Evolutionary conservation across 2,797 vertebrate species (phyloP), one percentile per base, ranked within the genome.

Genomic region (Danio choprae): DNA sequence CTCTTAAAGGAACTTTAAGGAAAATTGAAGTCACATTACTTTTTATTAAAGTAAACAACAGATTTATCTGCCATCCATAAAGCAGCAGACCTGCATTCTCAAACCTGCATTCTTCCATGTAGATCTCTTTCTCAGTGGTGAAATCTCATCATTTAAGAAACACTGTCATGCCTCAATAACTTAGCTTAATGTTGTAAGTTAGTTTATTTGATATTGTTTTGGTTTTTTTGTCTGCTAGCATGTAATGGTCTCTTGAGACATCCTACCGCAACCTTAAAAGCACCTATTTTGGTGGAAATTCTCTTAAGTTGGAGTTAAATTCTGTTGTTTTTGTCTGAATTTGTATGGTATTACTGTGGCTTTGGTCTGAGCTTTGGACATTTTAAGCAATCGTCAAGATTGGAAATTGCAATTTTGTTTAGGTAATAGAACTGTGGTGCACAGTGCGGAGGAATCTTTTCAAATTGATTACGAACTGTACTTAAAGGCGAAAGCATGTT

Each of bases 201-300:
- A 63, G 43, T 81, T 81, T 58, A n/a, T 38, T 41, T n/a, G 29
- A 29, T n/a, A n/a, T n/a, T n/a, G n/a, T n/a, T n/a, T n/a, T 91
- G 63, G 15, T 80, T 79, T 62, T 22, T 29, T 48, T 62, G 70
- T 38, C 40, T 70, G 50, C 69, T 73, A 46, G 41, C 60, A 71
- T 79, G 70, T 79, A 79, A 74, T 79, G 41, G 79, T 95, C 94
- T 94, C 92, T 94, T 92, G 94, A 95, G 95, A 95, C 94, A 94
- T 93, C 92, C 89, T 93, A 89, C 91, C 53, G 60, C 74, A 60
- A 91, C 90, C 93, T 93, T 92, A 94, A 85, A 93, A 92, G 93
- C 94, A 95, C 94, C 94, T 91, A 94, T 95, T 94, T 94, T 93
- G 95, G 94, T 95, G 95, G 89, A 92, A 87, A 92, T 94, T 93